Percentiles rank a stretch among this genome's conserved stretches.
Conservation (phyloP, 2,113 vertebrate species). For the Pachyramphus minor region DNA sequence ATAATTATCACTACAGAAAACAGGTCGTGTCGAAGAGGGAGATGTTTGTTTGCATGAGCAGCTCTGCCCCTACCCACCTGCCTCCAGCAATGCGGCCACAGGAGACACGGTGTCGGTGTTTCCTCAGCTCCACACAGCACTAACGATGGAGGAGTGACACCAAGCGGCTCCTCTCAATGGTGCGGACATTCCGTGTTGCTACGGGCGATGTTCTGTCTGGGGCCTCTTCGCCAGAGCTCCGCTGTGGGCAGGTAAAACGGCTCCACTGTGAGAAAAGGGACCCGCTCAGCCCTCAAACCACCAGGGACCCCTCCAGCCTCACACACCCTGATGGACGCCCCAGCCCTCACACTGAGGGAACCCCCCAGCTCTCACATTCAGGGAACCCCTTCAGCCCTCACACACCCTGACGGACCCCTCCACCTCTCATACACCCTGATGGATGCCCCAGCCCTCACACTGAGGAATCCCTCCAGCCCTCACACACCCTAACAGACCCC, state of each 20-base stretch:
- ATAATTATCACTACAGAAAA: neutral
- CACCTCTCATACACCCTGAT: too few relatives aligned
- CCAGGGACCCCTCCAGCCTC: neutral
- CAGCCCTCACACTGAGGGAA: neutral
- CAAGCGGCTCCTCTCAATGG: neutral
- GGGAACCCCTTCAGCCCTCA: too few relatives aligned
- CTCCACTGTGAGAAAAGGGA: neutral
- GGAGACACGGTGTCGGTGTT: neutral
- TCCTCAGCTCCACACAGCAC: accelerated
- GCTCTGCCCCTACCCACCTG: neutral
- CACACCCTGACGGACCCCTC: neutral
- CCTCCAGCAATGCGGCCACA: neutral
- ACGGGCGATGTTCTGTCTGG: neutral
- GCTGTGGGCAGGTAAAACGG: neutral
- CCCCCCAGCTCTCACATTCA: neutral
- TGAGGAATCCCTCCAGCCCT: too few relatives aligned
- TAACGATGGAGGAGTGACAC: slow-evolving; percentile 54
- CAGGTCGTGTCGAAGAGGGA: neutral
- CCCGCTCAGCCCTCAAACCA: neutral
- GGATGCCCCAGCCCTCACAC: too few relatives aligned
- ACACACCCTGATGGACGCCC: neutral
- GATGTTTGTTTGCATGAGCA: neutral
- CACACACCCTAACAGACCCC: too few relatives aligned
- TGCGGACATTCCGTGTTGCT: neutral
- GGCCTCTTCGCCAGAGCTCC: neutral